Conservation (phyloP, 2,888 invertebrate species). For the Drosophila niveifrons region DNA sequence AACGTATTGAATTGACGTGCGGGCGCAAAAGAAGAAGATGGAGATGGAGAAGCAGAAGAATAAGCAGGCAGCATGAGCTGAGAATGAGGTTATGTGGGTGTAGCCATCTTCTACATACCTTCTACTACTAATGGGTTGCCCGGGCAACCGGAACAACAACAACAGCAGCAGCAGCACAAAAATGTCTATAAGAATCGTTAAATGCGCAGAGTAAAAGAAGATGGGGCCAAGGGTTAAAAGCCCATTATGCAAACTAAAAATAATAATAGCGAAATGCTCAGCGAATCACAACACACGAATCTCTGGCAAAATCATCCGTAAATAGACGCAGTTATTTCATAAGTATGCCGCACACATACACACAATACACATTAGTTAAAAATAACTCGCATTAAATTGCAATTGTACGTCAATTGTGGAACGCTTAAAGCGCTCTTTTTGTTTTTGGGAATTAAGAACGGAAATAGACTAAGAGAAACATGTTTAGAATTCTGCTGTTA, state of each 20-base stretch:
- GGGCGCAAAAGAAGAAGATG: constrained; percentile 1
- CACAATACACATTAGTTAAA: no score
- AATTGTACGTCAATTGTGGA: no score
- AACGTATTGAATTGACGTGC: constrained; percentile 79
- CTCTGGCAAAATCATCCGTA: not conserved
- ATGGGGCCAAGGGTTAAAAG: not conserved
- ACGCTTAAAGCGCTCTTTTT: not conserved
- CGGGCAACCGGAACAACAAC: constrained; percentile 54
- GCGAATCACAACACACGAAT: constrained; percentile 24
- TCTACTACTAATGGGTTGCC: constrained; percentile 51
- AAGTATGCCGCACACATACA: not conserved
- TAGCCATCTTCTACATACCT: constrained; percentile 8
- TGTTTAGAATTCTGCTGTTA: no score
- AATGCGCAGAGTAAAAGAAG: constrained; percentile 37
- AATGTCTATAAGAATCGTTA: constrained; percentile 33
- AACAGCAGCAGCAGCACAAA: constrained; percentile 1
- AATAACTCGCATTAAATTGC: not conserved
- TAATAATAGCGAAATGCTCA: constrained; percentile 12
- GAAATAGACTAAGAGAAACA: no score
- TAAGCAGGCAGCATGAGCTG: constrained; percentile 10
- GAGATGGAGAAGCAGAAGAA: not conserved
- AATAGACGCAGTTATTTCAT: constrained; percentile 5
- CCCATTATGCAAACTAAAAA: constrained; percentile 32
- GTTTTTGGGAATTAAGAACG: no score
- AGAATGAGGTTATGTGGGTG: constrained; percentile 18